Conservation (phyloP, 2,888 invertebrate species). For the Platerodrilus igneus region DNA sequence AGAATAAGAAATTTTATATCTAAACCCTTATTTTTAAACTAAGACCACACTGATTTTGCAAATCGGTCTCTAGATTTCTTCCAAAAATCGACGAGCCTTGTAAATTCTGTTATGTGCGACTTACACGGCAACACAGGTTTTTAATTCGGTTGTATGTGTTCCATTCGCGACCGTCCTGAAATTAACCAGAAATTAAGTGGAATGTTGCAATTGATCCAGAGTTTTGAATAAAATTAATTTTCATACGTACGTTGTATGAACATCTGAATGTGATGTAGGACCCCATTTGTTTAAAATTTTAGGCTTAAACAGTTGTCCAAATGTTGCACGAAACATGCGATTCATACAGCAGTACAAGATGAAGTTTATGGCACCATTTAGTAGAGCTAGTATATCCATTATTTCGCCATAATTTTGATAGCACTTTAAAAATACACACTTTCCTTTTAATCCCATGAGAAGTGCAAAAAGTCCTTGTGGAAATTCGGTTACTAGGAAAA, state of each 20-base stretch:
- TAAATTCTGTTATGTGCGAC: no score
- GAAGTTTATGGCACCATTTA: conserved; percentile 91
- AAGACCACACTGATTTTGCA: no score
- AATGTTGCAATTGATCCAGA: conserved; percentile 8
- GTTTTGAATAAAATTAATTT: conserved; percentile 16
- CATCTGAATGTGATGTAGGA: conserved; percentile 57
- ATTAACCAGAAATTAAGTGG: conserved; percentile 16
- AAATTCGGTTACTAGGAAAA: conserved; percentile 85
- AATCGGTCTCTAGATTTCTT: no score
- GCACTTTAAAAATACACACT: conserved; percentile 72
- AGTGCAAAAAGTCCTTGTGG: conserved; percentile 63
- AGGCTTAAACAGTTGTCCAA: conserved; percentile 63
- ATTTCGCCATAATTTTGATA: conserved; percentile 79
- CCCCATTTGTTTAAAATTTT: conserved; percentile 58
- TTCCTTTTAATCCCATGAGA: conserved; percentile 58
- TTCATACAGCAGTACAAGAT: conserved; percentile 93
- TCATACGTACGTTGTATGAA: conserved; percentile 63
- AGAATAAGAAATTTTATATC: no score
- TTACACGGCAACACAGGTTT: no score
- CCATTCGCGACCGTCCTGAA: conserved; percentile 26
- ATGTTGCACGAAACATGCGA: conserved; percentile 81
- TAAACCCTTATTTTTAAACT: no score
- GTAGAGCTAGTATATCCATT: conserved; percentile 83
- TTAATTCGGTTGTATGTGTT: conserved; percentile 25
- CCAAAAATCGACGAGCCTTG: no score